These are phyloP conservation scores for Drosophila tripunctata DNA, from an alignment of 2,888 invertebrate species.

Conservation along the genomic window DNA sequence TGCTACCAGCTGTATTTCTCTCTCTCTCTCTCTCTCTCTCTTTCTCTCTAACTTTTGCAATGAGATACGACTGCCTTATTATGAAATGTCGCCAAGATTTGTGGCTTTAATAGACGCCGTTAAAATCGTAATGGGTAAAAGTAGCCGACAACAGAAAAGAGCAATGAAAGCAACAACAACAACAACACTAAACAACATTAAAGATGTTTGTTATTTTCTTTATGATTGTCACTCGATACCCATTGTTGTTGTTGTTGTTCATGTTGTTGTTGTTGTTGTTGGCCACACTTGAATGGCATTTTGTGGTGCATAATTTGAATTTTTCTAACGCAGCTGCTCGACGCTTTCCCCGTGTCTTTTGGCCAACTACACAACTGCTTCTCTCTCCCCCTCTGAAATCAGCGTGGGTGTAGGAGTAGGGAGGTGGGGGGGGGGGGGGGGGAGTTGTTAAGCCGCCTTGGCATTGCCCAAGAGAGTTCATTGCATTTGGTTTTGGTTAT, in stretches of 20 bases:
- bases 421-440: not conserved
- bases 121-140: constrained; percentile 69
- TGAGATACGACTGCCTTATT: constrained; percentile 57
- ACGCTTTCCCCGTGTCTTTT: constrained; percentile 46
- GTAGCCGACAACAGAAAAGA: constrained; percentile 44
- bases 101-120: constrained; percentile 68
- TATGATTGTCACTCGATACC: constrained; percentile 73
- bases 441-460: constrained; percentile 55
- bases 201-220: constrained; percentile 37
- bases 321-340: constrained; percentile 71
- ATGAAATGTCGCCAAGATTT: constrained; percentile 78
- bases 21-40: not conserved
- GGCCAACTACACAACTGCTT: constrained; percentile 7
- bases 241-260: constrained; percentile 38
- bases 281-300: constrained; percentile 66
- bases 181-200: constrained; percentile 12
- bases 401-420: not conserved
- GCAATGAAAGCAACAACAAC: not conserved
- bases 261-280: constrained; percentile 36
- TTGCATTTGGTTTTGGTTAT: constrained; percentile 58
- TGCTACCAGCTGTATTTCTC: not conserved
- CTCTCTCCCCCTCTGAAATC: constrained; percentile 29
- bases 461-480: constrained; percentile 67
- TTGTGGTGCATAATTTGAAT: constrained; percentile 69
- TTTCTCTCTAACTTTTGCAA: constrained; percentile 13